Evolutionary conservation across 2,888 invertebrate genomes (phyloP), one percentile per base, ranked within the genome.

Genomic region (Ryuthela nishihirai): DNA sequence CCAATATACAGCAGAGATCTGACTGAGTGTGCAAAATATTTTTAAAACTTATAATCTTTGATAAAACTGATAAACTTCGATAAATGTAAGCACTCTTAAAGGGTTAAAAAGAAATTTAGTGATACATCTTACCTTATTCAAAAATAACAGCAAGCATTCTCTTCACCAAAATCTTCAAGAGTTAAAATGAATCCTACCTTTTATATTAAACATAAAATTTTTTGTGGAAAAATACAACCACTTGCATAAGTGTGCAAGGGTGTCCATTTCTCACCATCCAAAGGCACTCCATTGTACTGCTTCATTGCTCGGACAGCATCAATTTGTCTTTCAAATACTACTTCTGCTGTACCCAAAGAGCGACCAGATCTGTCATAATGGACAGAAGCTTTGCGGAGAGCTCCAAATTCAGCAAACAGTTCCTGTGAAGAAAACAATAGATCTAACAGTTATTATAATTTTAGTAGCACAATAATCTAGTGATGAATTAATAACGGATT

Each of bases 321-420:
- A 54, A 85, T 82, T 73, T 86, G 82, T 71, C 94, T 82, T 70
- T 93, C 94, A 76, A 94, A 98, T 62, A 95, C 85, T 18, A 98
- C 94, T 80, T 98, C 95, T 49, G 97, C 98, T 67, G 95, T 93
- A 55, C 98, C 98, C 71, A 95, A 79, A 53, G 97, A 97, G 74
- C 97, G 82, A 54, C 97, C 98, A 52, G 95, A 94, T 75, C 92
- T 83, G 74, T 98, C 98, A 77, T 97, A 98, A 75, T 98, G 95
- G 64, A 98, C 93, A 54, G 92, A 86, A 38, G 95, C 95, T 76
- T 88, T 91, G 76, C 88, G 88, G 67, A 98, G 78, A 60, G 87
- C 87, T 64, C 98, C 97, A 80, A 98, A 97, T 78, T 98, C 98
- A 62, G 90, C 88, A 78, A 98, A 98, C 59, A 98, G 80, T 78